Base-by-base conservation (phyloP, 2,113 vertebrate genomes). In the Aspiorhynchus laticeps region DNA sequence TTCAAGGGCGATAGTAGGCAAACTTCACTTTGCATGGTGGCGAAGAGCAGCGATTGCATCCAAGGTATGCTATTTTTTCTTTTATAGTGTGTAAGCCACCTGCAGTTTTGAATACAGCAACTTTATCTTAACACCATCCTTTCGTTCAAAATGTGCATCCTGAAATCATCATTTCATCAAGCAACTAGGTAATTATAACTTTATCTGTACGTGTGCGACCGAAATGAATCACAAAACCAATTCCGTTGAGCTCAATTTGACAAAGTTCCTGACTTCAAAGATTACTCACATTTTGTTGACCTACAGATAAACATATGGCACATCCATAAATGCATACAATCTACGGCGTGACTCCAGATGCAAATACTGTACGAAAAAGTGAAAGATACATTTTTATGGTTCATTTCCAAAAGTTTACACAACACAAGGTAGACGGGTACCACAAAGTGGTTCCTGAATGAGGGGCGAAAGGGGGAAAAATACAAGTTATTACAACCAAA, bases 401-500 rank as follows among this genome's bases (percentile, higher is more conserved):
- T 87, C 74, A 93, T 93, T 91, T 90, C 85, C 88, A 93, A 88
- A 89, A 80, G 78, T 92, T 88, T 89, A 84, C 81, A 87, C 79
- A 88, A 65, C 79, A 88, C 71, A 86, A 86, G 85, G 89, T 4
- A 82, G 89, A 88, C 67, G 89, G 80, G 85, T 83, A 90, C 76
- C 86, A 85, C 87, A 90, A 85, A 91, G 91, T 88, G 91, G 90
- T 86, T 91, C 90, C 81, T 86, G 88, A 83, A 90, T 86, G 77
- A 85, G 83, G 67, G 63, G 76, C 38, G 6, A 75, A 80, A 59
- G 87, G 78, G 41, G 77, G 15, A 74, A 80, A 83, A 90, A 90
- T 83, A 89, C 31, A 87, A 92, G 91, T 90, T 90, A 93, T 93
- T 93, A 91, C 51, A 88, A 88, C 24, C 86, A 91, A 91, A 87